A percentile compares a stretch with the other conserved stretches of the same genome.
These are phyloP conservation scores for Spodoptera littoralis DNA, from an alignment of 2,888 invertebrate species.

Conservation along the genomic window DNA sequence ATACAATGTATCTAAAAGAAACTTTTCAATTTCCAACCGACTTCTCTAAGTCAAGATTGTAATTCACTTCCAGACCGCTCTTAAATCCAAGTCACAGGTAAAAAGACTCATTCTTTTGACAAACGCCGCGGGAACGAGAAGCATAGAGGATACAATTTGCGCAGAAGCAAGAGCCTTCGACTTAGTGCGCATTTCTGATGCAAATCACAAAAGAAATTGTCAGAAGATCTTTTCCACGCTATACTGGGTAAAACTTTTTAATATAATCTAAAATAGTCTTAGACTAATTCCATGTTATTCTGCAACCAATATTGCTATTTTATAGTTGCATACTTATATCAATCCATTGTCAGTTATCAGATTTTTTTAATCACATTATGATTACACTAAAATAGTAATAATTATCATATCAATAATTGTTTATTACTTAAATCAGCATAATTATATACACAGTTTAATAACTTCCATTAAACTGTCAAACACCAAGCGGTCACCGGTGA, in stretches of 20 bases:
- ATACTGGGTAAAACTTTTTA: background rate
- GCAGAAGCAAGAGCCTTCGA: slow-evolving; percentile 68
- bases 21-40: background rate
- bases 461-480: no score
- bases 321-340: no score
- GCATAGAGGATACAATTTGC: slow-evolving; percentile 77
- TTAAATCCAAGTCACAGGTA: slow-evolving; percentile 49
- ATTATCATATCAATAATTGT: no score
- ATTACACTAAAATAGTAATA: no score
- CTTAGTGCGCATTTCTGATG: slow-evolving; percentile 77
- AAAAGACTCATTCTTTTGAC: slow-evolving; percentile 81
- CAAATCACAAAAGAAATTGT: slow-evolving; percentile 52
- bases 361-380: no score
- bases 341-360: no score
- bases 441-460: no score
- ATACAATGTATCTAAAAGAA: background rate
- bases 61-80: slow-evolving; percentile 31
- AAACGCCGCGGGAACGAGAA: slow-evolving; percentile 68
- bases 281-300: no score
- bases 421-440: no score
- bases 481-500: no score
- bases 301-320: no score
- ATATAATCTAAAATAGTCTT: no score
- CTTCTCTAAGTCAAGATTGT: background rate
- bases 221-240: slow-evolving; percentile 24